A percentile compares a stretch with the other conserved stretches of the same genome.
Conservation (phyloP, 2,797 vertebrate species). For the Sternotherus odoratus region DNA sequence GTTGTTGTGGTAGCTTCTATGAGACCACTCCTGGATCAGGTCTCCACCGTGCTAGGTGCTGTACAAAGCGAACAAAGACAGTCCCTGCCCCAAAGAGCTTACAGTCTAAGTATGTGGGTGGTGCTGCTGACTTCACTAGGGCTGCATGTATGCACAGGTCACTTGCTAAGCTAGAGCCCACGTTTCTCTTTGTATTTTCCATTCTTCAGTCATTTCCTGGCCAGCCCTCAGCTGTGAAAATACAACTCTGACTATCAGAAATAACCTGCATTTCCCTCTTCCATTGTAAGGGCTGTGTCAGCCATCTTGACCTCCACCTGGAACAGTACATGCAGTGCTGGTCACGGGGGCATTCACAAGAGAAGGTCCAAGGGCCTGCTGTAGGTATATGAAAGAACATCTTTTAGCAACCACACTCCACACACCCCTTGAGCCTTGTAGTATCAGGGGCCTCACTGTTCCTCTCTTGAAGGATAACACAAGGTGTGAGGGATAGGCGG, state of each 20-base stretch:
- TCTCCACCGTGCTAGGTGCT: background rate
- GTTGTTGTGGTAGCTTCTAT: background rate
- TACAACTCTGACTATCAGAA: background rate
- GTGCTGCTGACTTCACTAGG: background rate
- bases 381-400: background rate
- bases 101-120: background rate
- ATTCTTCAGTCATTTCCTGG: background rate
- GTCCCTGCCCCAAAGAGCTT: background rate
- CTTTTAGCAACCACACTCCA: background rate
- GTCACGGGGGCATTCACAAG: background rate
- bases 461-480: background rate
- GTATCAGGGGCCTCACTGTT: background rate
- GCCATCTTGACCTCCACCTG: background rate
- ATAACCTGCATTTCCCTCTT: background rate
- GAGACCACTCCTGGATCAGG: background rate
- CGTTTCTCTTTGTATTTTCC: background rate
- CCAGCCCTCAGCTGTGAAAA: background rate
- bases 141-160: fast-evolving
- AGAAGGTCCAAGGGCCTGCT: background rate
- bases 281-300: background rate
- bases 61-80: fast-evolving
- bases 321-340: background rate
- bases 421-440: background rate
- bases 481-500: background rate
- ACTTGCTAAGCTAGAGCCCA: background rate